Conservation (phyloP, 2,113 vertebrate species). For the Mormyrus lacerda region DNA sequence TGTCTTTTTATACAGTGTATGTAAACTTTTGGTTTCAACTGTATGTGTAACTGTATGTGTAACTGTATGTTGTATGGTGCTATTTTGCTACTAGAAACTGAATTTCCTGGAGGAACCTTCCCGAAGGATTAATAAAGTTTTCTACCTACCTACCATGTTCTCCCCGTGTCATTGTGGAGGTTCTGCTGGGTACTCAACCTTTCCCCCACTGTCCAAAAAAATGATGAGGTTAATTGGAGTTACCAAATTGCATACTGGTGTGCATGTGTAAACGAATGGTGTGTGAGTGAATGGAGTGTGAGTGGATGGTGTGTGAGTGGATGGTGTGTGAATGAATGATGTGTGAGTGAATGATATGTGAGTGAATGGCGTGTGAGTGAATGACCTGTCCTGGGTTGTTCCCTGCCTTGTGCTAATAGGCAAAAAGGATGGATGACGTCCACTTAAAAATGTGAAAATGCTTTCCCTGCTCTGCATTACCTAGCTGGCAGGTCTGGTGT, state of each 20-base stretch:
- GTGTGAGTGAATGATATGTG: too few species aligned
- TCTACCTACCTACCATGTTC: too few species aligned
- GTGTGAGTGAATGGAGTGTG: neutral
- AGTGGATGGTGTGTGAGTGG: neutral
- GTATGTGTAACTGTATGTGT: too few species aligned
- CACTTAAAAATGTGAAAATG: neutral
- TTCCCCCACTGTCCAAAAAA: neutral
- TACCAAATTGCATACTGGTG: neutral
- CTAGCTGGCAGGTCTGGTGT: neutral
- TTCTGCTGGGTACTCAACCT: neutral
- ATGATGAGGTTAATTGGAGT: neutral
- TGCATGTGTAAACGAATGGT: neutral
- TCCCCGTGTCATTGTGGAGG: neutral
- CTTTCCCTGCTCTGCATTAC: neutral
- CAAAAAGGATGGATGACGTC: neutral
- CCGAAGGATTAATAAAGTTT: too few species aligned
- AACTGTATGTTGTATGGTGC: too few species aligned
- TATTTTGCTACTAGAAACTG: too few species aligned
- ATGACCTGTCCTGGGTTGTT: neutral
- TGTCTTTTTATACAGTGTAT: too few species aligned
- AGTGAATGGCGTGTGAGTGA: too few species aligned
- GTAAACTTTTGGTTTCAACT: too few species aligned
- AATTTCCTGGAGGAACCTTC: too few species aligned
- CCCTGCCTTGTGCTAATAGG: neutral
- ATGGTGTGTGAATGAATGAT: too few species aligned